These are phyloP conservation scores for Hemicrepidius hirtus DNA, from an alignment of 2,888 invertebrate genomes.

Conservation along the genomic window DNA sequence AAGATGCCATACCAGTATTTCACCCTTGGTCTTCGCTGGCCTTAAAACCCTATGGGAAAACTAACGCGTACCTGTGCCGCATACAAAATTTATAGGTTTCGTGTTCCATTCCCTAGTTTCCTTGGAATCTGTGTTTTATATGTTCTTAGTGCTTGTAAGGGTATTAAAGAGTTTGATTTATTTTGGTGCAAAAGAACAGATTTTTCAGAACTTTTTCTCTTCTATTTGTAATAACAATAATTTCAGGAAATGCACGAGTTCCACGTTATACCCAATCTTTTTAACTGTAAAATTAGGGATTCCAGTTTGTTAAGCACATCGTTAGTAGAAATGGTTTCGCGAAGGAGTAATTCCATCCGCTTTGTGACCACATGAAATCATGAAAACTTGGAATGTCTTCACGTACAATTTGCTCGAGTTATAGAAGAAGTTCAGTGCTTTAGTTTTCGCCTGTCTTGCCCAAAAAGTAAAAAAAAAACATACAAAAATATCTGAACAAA, in stretches of 20 bases:
- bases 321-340: background rate
- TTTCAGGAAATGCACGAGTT: background rate
- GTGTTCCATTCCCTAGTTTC: conserved; percentile 4
- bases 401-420: background rate
- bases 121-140: background rate
- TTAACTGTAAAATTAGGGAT: background rate
- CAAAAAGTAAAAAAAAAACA: no score
- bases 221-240: background rate
- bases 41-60: conserved; percentile 10
- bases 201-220: background rate
- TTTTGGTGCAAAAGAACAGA: background rate
- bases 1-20: background rate
- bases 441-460: background rate
- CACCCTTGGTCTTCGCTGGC: conserved; percentile 3
- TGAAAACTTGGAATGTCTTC: conserved; percentile 1
- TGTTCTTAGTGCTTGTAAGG: background rate
- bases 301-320: conserved; percentile 9
- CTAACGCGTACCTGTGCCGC: conserved; percentile 1
- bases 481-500: no score
- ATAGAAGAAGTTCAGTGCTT: background rate
- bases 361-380: conserved; percentile 3
- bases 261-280: background rate
- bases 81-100: conserved; percentile 15
- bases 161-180: conserved; percentile 13
- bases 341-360: background rate